Conservation (phyloP, 2,113 vertebrate species). For the Pyrgilauda ruficollis region DNA sequence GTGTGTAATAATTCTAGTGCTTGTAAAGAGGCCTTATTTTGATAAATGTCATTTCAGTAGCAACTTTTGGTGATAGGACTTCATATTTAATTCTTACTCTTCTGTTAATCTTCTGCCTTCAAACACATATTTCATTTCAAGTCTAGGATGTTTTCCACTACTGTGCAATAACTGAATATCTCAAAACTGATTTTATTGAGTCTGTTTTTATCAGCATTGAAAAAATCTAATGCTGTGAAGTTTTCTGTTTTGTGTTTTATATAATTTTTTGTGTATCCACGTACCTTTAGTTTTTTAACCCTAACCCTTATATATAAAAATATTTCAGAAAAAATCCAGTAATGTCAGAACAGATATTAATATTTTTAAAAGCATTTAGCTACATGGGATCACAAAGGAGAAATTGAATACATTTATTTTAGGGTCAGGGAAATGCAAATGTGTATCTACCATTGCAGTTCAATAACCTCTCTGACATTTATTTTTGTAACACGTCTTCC, state of each 20-base stretch:
- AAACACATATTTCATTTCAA: background rate
- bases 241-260: background rate
- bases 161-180: background rate
- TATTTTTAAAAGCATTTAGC: background rate
- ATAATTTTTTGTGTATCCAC: background rate
- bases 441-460: background rate
- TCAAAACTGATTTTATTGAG: background rate
- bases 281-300: background rate
- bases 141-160: background rate
- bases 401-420: background rate
- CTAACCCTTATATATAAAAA: background rate
- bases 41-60: background rate
- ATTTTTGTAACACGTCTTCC: background rate
- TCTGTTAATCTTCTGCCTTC: background rate
- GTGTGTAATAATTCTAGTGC: background rate
- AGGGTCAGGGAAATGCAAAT: background rate
- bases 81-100: background rate
- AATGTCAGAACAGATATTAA: background rate
- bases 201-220: background rate
- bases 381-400: background rate
- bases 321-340: background rate
- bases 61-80: background rate
- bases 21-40: background rate
- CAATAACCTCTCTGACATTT: background rate
- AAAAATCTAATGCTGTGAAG: background rate